Percentiles rank a stretch among this genome's conserved stretches.
These are phyloP conservation scores for Melipona beecheii DNA, from an alignment of 2,888 invertebrate genomes.

Conservation along the genomic window DNA sequence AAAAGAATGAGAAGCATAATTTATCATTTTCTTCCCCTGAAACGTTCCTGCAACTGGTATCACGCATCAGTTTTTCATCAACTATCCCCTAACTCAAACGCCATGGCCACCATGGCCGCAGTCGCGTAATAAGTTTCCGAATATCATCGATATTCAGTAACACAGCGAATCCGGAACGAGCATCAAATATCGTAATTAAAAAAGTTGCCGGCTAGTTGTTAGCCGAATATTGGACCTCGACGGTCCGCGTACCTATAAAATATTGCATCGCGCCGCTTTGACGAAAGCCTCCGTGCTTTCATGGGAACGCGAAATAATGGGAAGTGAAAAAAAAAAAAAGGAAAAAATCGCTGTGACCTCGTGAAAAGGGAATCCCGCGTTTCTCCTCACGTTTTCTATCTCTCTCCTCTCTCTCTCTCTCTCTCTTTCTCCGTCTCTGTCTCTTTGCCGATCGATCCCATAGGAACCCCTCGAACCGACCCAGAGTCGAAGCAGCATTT, in stretches of 20 bases:
- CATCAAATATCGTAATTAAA: slow-evolving; percentile 40
- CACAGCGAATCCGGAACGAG: background rate
- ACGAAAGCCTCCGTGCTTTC: slow-evolving; percentile 17
- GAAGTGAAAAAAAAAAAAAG: background rate
- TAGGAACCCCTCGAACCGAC: slow-evolving; percentile 52
- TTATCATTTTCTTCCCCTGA: background rate
- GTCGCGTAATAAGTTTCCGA: background rate
- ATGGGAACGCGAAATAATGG: slow-evolving; percentile 31
- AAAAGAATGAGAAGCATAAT: background rate
- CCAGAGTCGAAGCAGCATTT: slow-evolving; percentile 64
- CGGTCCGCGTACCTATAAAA: slow-evolving; percentile 23
- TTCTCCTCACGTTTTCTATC: background rate
- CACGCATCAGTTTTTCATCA: background rate
- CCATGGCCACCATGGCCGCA: background rate
- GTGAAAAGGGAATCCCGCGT: background rate
- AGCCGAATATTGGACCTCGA: slow-evolving; percentile 21
- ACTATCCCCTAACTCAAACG: background rate
- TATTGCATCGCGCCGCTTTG: slow-evolving; percentile 38
- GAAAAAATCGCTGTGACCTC: slow-evolving; percentile 5
- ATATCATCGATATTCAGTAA: too few relatives aligned
- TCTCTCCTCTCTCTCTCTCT: background rate
- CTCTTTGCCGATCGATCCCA: slow-evolving; percentile 53
- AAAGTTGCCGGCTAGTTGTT: slow-evolving; percentile 24
- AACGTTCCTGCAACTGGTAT: background rate
- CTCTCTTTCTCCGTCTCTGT: background rate